Evolutionary conservation across 2,797 vertebrate genomes (phyloP).

Genomic region (Coreius guichenoti): DNA sequence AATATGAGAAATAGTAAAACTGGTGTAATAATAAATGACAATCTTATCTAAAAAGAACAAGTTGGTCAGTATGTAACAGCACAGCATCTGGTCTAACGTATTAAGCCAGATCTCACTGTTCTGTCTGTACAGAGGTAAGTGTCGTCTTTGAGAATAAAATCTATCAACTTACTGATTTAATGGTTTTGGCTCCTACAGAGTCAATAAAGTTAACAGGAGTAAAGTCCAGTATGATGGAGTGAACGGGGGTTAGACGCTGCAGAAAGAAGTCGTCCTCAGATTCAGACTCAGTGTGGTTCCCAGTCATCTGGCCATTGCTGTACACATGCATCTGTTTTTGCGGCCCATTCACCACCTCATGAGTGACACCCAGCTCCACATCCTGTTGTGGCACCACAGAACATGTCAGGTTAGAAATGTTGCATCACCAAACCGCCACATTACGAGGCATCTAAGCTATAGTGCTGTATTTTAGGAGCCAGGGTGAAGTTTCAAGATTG

Average conservation of each 20-base stretch:
- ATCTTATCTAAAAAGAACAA: neutral
- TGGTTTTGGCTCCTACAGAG: constrained; percentile 91
- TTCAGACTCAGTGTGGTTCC: constrained; percentile 58
- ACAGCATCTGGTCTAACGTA: neutral
- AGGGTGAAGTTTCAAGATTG: neutral
- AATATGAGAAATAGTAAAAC: neutral
- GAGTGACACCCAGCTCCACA: constrained; percentile 75
- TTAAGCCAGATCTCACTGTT: neutral
- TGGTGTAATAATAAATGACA: neutral
- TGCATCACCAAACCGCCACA: neutral
- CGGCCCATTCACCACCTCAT: constrained; percentile 77
- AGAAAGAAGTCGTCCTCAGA: constrained; percentile 81
- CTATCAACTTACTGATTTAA: constrained; percentile 84
- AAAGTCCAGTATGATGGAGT: constrained; percentile 90
- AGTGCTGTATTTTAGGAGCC: neutral
- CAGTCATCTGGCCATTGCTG: constrained; percentile 77
- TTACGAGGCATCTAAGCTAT: neutral
- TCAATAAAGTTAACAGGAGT: constrained; percentile 89
- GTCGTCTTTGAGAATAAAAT: neutral
- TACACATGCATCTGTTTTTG: constrained; percentile 61
- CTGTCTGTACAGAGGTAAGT: neutral
- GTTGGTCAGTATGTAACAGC: neutral
- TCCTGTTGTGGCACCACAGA: constrained; percentile 65
- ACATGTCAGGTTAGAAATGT: neutral
- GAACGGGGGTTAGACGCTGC: constrained; percentile 70